These are phyloP conservation scores for Gallinago stenura DNA, from an alignment of 2,797 vertebrate species.

Conservation along the genomic window DNA sequence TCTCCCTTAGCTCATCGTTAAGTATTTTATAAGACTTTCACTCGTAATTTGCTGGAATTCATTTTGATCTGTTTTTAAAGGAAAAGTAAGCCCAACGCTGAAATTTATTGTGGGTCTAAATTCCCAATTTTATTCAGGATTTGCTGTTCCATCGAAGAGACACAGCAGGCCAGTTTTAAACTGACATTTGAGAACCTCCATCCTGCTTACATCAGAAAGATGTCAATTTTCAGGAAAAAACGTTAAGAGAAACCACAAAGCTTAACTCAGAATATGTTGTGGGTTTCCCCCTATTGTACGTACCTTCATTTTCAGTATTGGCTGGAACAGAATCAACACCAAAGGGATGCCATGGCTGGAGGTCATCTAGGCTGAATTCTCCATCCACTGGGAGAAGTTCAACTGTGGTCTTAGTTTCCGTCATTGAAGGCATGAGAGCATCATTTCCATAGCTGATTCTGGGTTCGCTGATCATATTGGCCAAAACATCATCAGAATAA, in stretches of 20 bases:
- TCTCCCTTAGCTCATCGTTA: neutral
- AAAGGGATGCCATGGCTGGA: slow-evolving; percentile 94
- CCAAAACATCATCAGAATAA: slow-evolving; percentile 94
- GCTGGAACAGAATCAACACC: slow-evolving; percentile 91
- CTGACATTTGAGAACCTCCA: neutral
- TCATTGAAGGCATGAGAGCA: slow-evolving; percentile 93
- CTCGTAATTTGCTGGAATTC: neutral
- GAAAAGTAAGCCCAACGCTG: neutral
- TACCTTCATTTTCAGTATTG: slow-evolving; percentile 96
- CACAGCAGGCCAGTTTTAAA: neutral
- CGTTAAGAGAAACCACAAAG: neutral
- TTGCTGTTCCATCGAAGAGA: neutral
- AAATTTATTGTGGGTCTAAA: neutral
- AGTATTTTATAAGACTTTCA: neutral
- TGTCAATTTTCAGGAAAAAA: neutral
- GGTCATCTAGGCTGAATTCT: slow-evolving; percentile 86
- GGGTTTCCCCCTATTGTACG: neutral
- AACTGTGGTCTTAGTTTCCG: slow-evolving; percentile 89
- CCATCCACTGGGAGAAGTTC: slow-evolving; percentile 89
- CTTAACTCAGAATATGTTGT: neutral
- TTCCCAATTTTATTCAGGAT: neutral
- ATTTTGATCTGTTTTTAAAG: neutral
- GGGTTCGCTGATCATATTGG: slow-evolving; percentile 93
- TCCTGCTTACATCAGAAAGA: neutral
- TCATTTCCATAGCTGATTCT: slow-evolving; percentile 98